phyloP scores from a whole-genome alignment of 2,888 invertebrate genomes.

The Ommatoiulus sabulosus region DNA sequence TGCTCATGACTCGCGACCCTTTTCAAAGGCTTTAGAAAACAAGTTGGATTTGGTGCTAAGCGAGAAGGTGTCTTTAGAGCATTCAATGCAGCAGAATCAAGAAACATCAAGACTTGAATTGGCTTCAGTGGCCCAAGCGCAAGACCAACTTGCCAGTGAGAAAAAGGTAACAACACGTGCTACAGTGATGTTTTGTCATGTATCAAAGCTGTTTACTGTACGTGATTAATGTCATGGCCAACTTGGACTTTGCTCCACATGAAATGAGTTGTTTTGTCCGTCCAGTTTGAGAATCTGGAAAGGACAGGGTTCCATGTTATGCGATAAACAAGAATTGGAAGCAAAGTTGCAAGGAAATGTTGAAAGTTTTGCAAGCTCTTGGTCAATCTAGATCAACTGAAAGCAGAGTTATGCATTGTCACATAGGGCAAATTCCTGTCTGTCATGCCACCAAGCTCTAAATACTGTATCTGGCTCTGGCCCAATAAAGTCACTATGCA shows the following conservation, averaged over 20 bases:
- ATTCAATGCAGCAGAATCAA: conserved; percentile 63
- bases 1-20: background rate
- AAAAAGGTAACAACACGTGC: conserved; percentile 2
- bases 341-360: too few species aligned
- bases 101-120: conserved; percentile 57
- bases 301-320: too few species aligned
- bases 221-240: background rate
- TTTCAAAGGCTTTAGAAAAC: conserved; percentile 34
- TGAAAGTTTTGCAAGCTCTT: too few species aligned
- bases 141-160: conserved; percentile 1
- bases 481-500: too few species aligned
- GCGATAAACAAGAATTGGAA: too few species aligned
- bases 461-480: too few species aligned
- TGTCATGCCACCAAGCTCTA: too few species aligned
- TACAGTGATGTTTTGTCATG: background rate
- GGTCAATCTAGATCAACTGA: too few species aligned
- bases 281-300: too few species aligned
- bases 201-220: background rate
- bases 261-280: background rate
- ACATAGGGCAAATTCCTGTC: too few species aligned
- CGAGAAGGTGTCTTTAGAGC: conserved; percentile 35
- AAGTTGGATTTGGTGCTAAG: conserved; percentile 11
- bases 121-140: background rate
- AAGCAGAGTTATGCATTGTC: too few species aligned
- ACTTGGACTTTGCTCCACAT: background rate